phyloP scores from a whole-genome alignment of 2,113 vertebrate genomes.

The Gavia stellata region DNA sequence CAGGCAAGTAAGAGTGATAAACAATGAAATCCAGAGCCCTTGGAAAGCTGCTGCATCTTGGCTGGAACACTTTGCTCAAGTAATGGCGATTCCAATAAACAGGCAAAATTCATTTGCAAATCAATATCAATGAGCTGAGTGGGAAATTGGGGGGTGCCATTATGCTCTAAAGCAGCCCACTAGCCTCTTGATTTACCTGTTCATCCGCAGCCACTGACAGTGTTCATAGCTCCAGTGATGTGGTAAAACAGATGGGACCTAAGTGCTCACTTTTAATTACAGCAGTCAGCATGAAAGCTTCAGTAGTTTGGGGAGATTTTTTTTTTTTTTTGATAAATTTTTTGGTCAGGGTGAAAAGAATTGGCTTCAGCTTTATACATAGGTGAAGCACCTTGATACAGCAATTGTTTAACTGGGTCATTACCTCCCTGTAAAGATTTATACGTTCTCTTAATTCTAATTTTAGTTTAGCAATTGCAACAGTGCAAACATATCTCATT shows the following conservation, averaged over 20 bases:
- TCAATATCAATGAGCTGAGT: constrained; percentile 1
- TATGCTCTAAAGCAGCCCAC: background rate
- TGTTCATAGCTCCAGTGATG: background rate
- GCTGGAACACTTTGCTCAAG: background rate
- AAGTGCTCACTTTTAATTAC: constrained; percentile 12
- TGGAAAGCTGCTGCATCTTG: background rate
- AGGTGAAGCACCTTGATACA: background rate
- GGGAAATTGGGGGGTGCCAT: background rate
- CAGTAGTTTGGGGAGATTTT: background rate
- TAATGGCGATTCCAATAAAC: background rate
- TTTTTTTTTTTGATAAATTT: background rate
- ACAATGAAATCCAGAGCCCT: constrained; percentile 23
- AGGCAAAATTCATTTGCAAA: constrained; percentile 7
- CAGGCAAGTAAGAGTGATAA: constrained; percentile 55
- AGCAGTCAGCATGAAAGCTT: background rate
- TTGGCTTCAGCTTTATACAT: background rate
- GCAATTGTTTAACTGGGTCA: background rate
- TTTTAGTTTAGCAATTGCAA: background rate
- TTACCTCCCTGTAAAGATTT: background rate
- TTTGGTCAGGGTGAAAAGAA: constrained; percentile 11
- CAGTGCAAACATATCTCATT: background rate
- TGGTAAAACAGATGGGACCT: background rate
- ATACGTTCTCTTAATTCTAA: background rate
- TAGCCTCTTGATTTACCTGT: constrained; percentile 4
- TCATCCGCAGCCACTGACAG: background rate